Base-by-base conservation (phyloP, 2,797 vertebrate species). In the Ctenopoma multispine region DNA sequence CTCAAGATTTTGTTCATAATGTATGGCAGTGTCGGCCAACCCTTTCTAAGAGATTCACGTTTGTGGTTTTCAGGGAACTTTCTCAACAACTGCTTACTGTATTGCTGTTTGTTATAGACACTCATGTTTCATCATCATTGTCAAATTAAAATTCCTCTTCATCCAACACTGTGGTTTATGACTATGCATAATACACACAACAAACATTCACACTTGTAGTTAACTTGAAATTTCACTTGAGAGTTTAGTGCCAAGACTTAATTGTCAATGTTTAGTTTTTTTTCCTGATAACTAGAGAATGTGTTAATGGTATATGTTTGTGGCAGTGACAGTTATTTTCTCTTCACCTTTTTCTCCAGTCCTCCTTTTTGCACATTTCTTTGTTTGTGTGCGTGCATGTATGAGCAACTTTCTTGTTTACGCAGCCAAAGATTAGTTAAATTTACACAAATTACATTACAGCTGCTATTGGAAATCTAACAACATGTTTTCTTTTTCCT, bases 231-330 rank as follows among this genome's bases (percentile, higher is more conserved):
- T n/a, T 44, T 44, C 12, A 18, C 18, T 18, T 17, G 0, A 1
- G 10, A 12, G 2, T 43, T 10, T 1, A 44, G 31, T 5, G 2
- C 10, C n/a, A 7, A 55, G 14, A 44, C 27, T 17, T 50, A 5
- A n/a, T 53, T 43, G 13, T 29, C 31, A 51, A 29, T 34, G 53
- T 11, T 71, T 64, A 34, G 29, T 64, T 46, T 43, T 20, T 7
- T 12, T 4, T 40, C n/a, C 34, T 34, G 24, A 24, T 23, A 40
- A 20, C 10, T 41, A 10, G 18, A 53, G 29, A 21, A 23, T 15
- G 10, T 24, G 5, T 27, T 31, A 31, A 47, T 40, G 41, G n/a
- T 20, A 7, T 24, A 4, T 21, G 40, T 15, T 59, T 23, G 15
- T 51, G n/a, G n/a, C n/a, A n/a, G n/a, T n/a, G n/a, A n/a, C n/a